A percentile compares a stretch with the other conserved stretches of the same genome.
These are phyloP conservation scores for Pandemis cinnamomeana DNA, from an alignment of 2,888 invertebrate genomes.

Conservation along the genomic window DNA sequence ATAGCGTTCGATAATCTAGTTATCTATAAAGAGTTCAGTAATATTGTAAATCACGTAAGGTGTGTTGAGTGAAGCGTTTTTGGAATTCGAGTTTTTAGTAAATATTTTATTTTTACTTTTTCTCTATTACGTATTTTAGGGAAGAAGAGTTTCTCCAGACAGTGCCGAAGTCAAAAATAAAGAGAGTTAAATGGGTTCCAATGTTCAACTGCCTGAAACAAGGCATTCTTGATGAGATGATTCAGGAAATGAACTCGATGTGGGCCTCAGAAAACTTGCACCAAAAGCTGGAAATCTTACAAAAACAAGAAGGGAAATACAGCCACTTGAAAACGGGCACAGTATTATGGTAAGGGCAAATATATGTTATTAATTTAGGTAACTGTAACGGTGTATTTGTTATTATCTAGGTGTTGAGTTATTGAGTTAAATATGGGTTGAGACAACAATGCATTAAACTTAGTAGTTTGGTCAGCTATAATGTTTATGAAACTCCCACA, in stretches of 20 bases:
- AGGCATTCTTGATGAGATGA: constrained; percentile 72
- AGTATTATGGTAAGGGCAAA: constrained; percentile 57
- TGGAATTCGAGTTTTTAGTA: neutral
- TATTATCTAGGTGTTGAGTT: neutral
- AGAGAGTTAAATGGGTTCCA: constrained; percentile 75
- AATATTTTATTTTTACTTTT: neutral
- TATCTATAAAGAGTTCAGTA: constrained; percentile 74
- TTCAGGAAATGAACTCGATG: constrained; percentile 73
- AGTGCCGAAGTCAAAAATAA: constrained; percentile 72
- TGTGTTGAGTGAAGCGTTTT: constrained; percentile 48
- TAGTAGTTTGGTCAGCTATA: too few species aligned
- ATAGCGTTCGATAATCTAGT: constrained; percentile 72
- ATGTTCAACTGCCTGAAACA: constrained; percentile 77
- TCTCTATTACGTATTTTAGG: constrained; percentile 51
- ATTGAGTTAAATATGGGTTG: too few species aligned
- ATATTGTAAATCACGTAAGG: constrained; percentile 73
- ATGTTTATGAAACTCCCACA: too few species aligned
- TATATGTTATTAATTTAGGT: neutral
- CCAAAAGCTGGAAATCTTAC: constrained; percentile 68
- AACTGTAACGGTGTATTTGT: too few species aligned
- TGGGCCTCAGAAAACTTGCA: constrained; percentile 78
- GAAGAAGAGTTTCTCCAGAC: constrained; percentile 78
- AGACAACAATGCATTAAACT: too few species aligned
- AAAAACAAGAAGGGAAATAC: constrained; percentile 74
- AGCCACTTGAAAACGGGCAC: constrained; percentile 58